Evolutionary conservation across 2,113 vertebrate species (phyloP).

Genomic region (Cyprinodon variegatus): DNA sequence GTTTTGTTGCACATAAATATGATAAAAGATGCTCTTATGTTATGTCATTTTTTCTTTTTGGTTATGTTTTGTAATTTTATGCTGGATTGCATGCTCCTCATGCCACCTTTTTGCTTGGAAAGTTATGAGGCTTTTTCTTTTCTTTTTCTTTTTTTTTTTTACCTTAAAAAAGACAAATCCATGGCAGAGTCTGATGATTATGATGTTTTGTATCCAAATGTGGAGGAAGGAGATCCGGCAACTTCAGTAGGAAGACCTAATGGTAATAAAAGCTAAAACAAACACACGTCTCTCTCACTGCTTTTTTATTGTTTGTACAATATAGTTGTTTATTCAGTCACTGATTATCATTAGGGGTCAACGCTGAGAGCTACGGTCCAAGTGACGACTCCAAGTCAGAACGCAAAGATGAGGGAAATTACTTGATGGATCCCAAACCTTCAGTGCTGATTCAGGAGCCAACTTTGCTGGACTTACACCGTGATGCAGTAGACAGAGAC

Average conservation of each 20-base stretch:
- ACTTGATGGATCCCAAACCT: slow-evolving; percentile 73
- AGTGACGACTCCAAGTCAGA: slow-evolving; percentile 19
- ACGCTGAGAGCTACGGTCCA: slow-evolving; percentile 23
- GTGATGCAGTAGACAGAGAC: slow-evolving; percentile 59
- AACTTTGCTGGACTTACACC: slow-evolving; percentile 78
- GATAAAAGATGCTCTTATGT: too few relatives aligned
- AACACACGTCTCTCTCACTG: neutral
- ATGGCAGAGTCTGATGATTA: slow-evolving; percentile 74
- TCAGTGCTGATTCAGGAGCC: slow-evolving; percentile 13
- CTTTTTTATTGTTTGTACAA: neutral
- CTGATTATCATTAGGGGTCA: slow-evolving; percentile 25
- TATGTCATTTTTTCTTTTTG: too few relatives aligned
- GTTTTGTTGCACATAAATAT: too few relatives aligned
- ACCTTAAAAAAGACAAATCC: neutral
- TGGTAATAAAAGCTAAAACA: slow-evolving; percentile 48
- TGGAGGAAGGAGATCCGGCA: slow-evolving; percentile 79
- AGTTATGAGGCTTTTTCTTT: neutral
- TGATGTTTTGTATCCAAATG: slow-evolving; percentile 58
- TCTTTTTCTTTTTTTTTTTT: neutral
- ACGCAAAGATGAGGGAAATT: slow-evolving; percentile 66
- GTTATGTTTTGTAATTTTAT: neutral
- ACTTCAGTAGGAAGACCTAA: slow-evolving; percentile 69
- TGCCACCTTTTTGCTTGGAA: neutral
- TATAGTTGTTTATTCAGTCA: slow-evolving; percentile 1
- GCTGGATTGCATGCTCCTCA: neutral